Evolutionary conservation across 2,797 vertebrate species (phyloP).

Genomic region (Crocidura indochinensis): DNA sequence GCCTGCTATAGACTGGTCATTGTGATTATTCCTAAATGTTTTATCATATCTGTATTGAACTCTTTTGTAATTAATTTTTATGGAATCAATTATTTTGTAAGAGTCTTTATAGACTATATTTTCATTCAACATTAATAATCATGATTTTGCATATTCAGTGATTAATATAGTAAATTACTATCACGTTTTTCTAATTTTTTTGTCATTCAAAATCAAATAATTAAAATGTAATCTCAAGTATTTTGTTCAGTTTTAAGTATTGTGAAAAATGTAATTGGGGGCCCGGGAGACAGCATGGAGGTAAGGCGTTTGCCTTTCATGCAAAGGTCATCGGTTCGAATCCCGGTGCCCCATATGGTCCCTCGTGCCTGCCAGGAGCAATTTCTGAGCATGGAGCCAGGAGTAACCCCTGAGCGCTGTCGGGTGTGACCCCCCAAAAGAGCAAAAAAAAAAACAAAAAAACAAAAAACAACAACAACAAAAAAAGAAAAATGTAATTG

Average conservation of each 20-base stretch:
- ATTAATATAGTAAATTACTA: background rate
- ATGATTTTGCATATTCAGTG: background rate
- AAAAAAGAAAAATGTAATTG: background rate
- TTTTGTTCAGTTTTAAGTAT: background rate
- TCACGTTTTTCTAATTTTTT: background rate
- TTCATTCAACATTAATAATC: background rate
- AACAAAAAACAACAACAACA: no score
- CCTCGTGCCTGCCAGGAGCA: no score
- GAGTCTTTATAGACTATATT: background rate
- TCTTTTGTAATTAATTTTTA: background rate
- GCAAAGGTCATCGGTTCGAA: no score
- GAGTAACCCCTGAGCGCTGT: no score
- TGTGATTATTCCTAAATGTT: background rate
- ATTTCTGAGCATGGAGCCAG: no score
- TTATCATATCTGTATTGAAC: slow-evolving; percentile 17
- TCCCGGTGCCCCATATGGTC: no score
- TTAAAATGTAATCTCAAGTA: background rate
- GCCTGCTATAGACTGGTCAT: background rate
- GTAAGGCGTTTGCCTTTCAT: no score
- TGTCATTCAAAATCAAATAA: background rate
- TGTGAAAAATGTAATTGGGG: background rate
- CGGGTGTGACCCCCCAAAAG: no score
- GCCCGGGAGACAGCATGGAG: no score
- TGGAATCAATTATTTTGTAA: background rate
- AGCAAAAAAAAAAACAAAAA: no score